A percentile compares a stretch with the other conserved stretches of the same genome.
These are phyloP conservation scores for Salvator merianae DNA, from an alignment of 2,113 vertebrate genomes.

Conservation along the genomic window DNA sequence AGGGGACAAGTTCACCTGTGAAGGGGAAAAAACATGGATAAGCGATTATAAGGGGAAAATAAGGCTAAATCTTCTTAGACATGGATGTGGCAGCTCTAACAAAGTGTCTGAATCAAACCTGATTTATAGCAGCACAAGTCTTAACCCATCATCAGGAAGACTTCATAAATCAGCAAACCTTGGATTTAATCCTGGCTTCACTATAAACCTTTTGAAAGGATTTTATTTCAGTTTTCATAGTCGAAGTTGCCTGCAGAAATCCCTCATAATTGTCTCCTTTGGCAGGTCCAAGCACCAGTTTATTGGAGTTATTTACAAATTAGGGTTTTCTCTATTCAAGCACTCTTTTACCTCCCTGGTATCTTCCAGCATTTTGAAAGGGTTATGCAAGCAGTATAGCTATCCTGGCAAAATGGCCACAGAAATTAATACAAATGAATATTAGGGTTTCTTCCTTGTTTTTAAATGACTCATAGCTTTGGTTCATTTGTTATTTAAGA, in stretches of 20 bases:
- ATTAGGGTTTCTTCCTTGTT: too few relatives aligned
- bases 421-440: too few relatives aligned
- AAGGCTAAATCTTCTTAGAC: neutral
- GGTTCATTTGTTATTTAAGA: too few relatives aligned
- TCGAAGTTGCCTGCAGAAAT: neutral
- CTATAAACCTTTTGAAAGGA: neutral
- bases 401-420: too few relatives aligned
- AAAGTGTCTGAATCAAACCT: neutral
- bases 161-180: slow-evolving; percentile 2
- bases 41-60: neutral
- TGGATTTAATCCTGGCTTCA: neutral
- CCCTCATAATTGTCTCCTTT: neutral
- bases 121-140: slow-evolving; percentile 6
- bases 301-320: too few relatives aligned
- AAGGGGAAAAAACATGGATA: neutral
- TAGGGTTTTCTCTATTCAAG: too few relatives aligned
- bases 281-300: too few relatives aligned
- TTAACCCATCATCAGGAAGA: neutral
- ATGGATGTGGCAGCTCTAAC: neutral
- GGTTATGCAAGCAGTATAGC: too few relatives aligned
- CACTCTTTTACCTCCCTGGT: too few relatives aligned
- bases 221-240: slow-evolving; percentile 11
- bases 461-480: too few relatives aligned
- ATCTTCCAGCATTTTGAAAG: neutral
- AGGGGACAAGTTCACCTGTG: neutral